phyloP scores from a whole-genome alignment of 2,888 invertebrate genomes.

The Axea sp. region DNA sequence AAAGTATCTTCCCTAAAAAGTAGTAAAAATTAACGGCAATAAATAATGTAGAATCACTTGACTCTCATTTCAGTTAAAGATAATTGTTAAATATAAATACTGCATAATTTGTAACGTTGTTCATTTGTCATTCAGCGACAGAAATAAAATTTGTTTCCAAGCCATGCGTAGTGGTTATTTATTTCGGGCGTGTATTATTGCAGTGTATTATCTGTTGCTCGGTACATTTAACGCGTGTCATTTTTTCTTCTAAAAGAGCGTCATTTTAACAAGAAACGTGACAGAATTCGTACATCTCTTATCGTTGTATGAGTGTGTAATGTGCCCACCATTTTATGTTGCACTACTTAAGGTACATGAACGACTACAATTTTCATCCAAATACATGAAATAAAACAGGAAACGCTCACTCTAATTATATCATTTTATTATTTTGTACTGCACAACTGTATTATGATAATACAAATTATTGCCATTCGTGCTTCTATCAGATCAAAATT shows the following conservation, averaged over 20 bases:
- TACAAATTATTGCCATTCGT: not conserved
- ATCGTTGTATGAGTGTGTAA: constrained; percentile 8
- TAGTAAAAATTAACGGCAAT: too few relatives aligned
- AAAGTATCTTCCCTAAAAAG: too few relatives aligned
- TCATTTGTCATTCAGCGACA: constrained; percentile 59
- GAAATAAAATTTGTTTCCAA: constrained; percentile 67
- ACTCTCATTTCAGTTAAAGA: too few relatives aligned
- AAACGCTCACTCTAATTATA: not conserved
- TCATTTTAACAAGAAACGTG: constrained; percentile 50
- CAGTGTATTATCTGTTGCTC: constrained; percentile 74
- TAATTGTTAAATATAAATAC: too few relatives aligned
- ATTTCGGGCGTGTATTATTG: constrained; percentile 73
- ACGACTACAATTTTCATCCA: too few relatives aligned
- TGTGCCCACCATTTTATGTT: too few relatives aligned
- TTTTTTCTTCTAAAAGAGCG: constrained; percentile 59
- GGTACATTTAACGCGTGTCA: constrained; percentile 76
- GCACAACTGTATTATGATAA: not conserved
- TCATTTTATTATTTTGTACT: not conserved
- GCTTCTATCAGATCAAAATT: constrained; percentile 33
- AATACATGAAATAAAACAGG: too few relatives aligned
- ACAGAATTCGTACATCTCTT: constrained; percentile 60
- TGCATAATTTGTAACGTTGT: too few relatives aligned
- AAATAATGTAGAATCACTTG: too few relatives aligned
- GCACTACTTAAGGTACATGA: too few relatives aligned
- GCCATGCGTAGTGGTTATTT: too few relatives aligned